Base-by-base conservation (phyloP, 2,888 invertebrate species). In the Abscondita cerata region DNA sequence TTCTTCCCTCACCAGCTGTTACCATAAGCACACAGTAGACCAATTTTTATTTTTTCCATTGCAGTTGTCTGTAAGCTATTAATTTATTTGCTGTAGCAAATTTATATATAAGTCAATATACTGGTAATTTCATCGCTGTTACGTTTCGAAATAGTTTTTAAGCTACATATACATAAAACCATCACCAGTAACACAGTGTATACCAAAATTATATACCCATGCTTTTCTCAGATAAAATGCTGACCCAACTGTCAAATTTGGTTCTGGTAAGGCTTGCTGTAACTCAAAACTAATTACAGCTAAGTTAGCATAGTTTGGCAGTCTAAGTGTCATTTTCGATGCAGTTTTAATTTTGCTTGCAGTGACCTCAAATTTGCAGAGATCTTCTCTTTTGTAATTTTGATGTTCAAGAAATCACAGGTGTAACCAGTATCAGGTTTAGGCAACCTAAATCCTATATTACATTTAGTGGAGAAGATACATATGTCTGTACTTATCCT, bases 191-290 rank as follows among this genome's bases (percentile, higher is more conserved):
- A 36, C 59, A 52, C 69, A 68, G 20, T 70, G 71, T 11, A 71
- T 54, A 15, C 68, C 68, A 1, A 70, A 33, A 40, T 70, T 69
- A 33, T 70, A 70, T 5, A 52, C n/a, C 69, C 67, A 69, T 31
- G 54, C 46, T 46, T 69, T 69, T 34, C 67, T 52, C 15, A 58
- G 47, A 33, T 69, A 69, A 62, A 70, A 70, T 12, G 68, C 64
- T n/a, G 66, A 56, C 8, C 66, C 69, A 11, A 47, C 46, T 34
- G 51, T 64, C 8, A 67, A 50, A 13, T 46, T 33, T 2, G 69
- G 63, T 12, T 60, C 55, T 13, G 67, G 69, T 8, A 55, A 11
- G 11, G 36, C 11, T 36, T 36, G 36, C 11, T 36, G 36, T 9
- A 36, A 12, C 5, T 36, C 11, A 12, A 36, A 36, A 6, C 5